Base-by-base conservation (phyloP, 2,113 vertebrate genomes). In the Geococcyx californianus region DNA sequence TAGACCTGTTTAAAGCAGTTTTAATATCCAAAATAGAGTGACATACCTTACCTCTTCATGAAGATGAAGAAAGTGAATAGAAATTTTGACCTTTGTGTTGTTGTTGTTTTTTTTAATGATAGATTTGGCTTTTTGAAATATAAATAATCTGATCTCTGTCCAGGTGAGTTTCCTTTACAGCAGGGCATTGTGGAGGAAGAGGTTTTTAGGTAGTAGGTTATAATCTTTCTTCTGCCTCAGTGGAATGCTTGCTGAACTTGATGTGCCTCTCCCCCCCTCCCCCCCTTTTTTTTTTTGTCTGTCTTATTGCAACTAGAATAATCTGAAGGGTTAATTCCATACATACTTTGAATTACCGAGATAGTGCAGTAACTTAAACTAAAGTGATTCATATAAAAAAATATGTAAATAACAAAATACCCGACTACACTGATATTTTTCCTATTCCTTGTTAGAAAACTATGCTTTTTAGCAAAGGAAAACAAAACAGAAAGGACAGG, bases 301-400 rank as follows among this genome's bases (percentile, higher is more conserved):
- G 77, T 56, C 17, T 83, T 84, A 90, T 23, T 89, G 40, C 36
- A 75, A 23, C 33, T 73, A n/a, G 70, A 74, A 77, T 63, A 83
- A 74, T 90, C 72, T 89, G 59, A 92, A 84, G 56, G 36, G 28
- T 25, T 84, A 74, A 79, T 96, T 93, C 89, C 74, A 66, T 40
- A 16, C 74, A 83, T 94, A 56, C 62, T 88, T 94, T 77, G 70
- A 91, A 90, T 97, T 93, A 89, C 74, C 89, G 73, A 86, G 86
- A 84, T 90, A 93, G 75, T 67, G 29, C 26, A 64, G 12, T 68
- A 89, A 62, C 40, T 92, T 75, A 89, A 91, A 52, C 23, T 38
- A 44, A 66, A 89, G 51, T 33, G 52, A 87, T 95, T 73, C 76
- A 66, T 76, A 94, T 73, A 51, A 70, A 34, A 72, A 92, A 55